A percentile compares a stretch with the other conserved stretches of the same genome.
phyloP scores from a whole-genome alignment of 1,140 invertebrate species.

The Tigriopus japonicus region DNA sequence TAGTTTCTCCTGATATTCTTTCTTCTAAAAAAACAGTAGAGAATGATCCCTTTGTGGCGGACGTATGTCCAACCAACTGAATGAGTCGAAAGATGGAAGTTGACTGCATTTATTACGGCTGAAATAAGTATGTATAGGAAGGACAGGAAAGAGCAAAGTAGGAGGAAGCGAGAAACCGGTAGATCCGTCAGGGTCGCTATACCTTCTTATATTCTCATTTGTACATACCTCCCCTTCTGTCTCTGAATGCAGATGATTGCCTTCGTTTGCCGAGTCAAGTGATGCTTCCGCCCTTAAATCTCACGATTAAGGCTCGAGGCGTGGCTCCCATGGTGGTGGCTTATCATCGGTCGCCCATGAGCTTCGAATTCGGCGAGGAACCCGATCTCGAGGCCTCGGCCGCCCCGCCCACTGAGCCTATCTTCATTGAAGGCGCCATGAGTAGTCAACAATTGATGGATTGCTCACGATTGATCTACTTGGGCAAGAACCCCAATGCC shows the following conservation, averaged over 20 bases:
- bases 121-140: no score
- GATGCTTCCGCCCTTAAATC: not conserved
- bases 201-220: no score
- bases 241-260: not conserved
- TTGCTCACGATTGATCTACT: not conserved
- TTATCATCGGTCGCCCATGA: not conserved
- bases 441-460: conserved; percentile 1
- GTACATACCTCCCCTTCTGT: no score
- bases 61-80: no score
- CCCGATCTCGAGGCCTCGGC: not conserved
- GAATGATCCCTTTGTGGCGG: no score
- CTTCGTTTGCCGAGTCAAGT: conserved; percentile 1
- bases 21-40: no score
- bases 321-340: not conserved
- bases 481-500: not conserved
- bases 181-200: no score
- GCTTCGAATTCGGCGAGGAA: not conserved
- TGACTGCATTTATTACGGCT: no score
- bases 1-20: no score
- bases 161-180: no score
- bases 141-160: not conserved
- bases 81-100: no score
- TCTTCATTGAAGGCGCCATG: conserved; percentile 1
- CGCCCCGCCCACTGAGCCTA: not conserved
- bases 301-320: not conserved